Conservation (phyloP, 2,888 invertebrate species). For the Eurois occulta region DNA sequence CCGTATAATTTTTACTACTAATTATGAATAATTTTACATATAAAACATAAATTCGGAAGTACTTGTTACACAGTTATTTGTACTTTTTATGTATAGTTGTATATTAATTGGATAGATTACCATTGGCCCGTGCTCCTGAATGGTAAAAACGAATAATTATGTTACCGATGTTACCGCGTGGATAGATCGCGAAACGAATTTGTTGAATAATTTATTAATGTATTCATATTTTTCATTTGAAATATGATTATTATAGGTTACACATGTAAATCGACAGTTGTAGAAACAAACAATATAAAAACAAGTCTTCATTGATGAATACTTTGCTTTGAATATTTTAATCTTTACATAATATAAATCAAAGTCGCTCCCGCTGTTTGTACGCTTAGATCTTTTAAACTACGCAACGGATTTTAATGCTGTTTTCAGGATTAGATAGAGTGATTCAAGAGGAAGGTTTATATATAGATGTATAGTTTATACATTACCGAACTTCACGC, state of each 20-base stretch:
- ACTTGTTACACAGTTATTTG: constrained; percentile 63
- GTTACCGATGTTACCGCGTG: constrained; percentile 49
- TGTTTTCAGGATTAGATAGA: no score
- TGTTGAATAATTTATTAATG: constrained; percentile 58
- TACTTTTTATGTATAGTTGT: constrained; percentile 61
- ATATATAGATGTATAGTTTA: no score
- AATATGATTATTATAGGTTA: constrained; percentile 60
- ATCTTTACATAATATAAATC: no score
- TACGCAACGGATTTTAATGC: no score
- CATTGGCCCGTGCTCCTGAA: constrained; percentile 63
- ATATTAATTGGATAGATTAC: constrained; percentile 63
- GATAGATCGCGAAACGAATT: constrained; percentile 59
- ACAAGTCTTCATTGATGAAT: constrained; percentile 38
- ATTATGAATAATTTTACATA: constrained; percentile 83
- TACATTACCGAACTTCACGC: no score
- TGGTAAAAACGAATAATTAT: constrained; percentile 62
- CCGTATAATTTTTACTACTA: constrained; percentile 77
- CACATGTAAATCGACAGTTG: constrained; percentile 45
- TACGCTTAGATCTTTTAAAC: no score
- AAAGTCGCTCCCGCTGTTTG: no score
- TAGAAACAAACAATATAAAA: constrained; percentile 47
- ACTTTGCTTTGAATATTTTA: constrained; percentile 23
- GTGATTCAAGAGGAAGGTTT: no score
- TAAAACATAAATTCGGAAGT: constrained; percentile 77
- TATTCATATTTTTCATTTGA: constrained; percentile 64